These are phyloP conservation scores for Rotaria magnacalcarata DNA, from an alignment of 2,888 invertebrate species.

Conservation along the genomic window DNA sequence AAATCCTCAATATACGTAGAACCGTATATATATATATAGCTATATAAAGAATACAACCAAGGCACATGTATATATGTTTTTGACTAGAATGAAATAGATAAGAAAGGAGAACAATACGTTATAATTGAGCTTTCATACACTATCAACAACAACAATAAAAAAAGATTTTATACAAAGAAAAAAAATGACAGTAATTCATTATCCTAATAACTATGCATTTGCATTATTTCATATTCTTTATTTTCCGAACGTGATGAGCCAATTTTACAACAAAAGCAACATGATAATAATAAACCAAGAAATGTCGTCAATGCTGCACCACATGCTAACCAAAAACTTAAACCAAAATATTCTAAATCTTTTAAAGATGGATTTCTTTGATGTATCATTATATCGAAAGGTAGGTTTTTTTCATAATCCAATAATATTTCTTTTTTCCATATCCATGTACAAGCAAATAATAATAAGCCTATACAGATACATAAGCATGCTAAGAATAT, in stretches of 20 bases:
- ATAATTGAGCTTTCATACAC: neutral
- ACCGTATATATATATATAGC: neutral
- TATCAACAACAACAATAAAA: neutral
- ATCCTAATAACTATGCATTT: constrained; percentile 32
- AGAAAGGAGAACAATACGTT: neutral
- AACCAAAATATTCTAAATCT: constrained; percentile 36
- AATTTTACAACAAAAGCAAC: constrained; percentile 34
- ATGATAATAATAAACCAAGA: constrained; percentile 21
- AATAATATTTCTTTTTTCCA: neutral
- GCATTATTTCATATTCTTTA: constrained; percentile 45
- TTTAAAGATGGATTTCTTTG: neutral
- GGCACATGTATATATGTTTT: neutral
- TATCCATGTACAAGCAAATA: neutral
- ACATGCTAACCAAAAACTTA: constrained; percentile 38
- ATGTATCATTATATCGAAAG: neutral
- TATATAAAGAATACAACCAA: neutral
- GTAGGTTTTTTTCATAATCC: neutral
- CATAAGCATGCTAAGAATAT: neutral
- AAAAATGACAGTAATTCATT: neutral
- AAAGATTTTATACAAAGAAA: too few relatives aligned
- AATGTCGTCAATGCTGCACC: constrained; percentile 17
- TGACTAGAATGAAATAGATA: constrained; percentile 5
- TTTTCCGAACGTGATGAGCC: constrained; percentile 31
- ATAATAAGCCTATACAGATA: neutral
- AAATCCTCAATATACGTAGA: neutral